Percentiles rank a stretch among this genome's conserved stretches.
These are phyloP conservation scores for Cataglyphis livida DNA, from an alignment of 2,888 invertebrate species.

Conservation along the genomic window DNA sequence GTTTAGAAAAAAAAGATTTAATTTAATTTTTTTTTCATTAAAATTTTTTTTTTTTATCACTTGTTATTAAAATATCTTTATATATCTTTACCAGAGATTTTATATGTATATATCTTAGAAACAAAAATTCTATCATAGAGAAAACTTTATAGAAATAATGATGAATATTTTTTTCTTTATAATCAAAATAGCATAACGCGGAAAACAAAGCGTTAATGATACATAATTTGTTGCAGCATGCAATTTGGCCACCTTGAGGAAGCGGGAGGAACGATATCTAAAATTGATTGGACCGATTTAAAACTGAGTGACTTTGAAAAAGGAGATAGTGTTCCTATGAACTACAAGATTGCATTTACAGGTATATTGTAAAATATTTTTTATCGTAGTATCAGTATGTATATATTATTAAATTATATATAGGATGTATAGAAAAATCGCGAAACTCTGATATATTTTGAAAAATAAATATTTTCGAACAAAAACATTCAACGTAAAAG, in stretches of 20 bases:
- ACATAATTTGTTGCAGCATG: constrained; percentile 83
- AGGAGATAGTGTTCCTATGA: constrained; percentile 53
- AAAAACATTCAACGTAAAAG: background rate
- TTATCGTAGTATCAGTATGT: background rate
- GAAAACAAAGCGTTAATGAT: background rate
- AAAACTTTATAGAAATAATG: background rate
- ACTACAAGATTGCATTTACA: constrained; percentile 56
- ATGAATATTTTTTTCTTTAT: background rate
- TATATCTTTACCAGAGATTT: too few relatives aligned
- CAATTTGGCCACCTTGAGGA: constrained; percentile 87
- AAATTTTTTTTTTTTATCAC: too few relatives aligned
- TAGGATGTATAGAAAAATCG: background rate
- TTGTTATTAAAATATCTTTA: too few relatives aligned
- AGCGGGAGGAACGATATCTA: constrained; percentile 84
- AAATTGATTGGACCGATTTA: constrained; percentile 85
- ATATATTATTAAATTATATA: background rate
- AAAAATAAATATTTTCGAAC: background rate
- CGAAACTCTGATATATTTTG: background rate
- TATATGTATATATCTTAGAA: background rate
- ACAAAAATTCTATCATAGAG: background rate
- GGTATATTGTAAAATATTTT: constrained; percentile 44
- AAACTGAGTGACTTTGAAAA: constrained; percentile 86
- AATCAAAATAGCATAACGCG: background rate
- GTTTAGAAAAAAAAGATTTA: too few relatives aligned
- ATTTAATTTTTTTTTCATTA: too few relatives aligned